Evolutionary conservation across 2,797 vertebrate species (phyloP), one percentile per base, ranked within the genome.

Genomic region (Chaenodraco wilsoni): DNA sequence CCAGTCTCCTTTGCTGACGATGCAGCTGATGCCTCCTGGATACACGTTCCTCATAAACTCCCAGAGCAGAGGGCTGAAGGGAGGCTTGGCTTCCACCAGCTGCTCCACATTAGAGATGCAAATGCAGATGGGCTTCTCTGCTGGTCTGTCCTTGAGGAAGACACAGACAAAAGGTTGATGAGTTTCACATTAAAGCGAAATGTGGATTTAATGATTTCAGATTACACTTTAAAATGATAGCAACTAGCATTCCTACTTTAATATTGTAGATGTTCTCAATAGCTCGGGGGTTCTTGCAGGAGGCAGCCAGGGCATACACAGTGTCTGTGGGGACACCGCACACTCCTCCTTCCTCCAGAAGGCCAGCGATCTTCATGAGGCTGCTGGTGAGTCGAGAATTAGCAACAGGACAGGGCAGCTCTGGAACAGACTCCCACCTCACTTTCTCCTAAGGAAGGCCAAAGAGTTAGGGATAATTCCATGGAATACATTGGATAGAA

Each of bases 11-110:
- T 97, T 97, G 65, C 84, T 93, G 74, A 97, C 94, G 2, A 97
- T 97, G 89, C 96, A 97, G 83, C 96, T 97, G 0, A 97, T 92
- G 41, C 96, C 96, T 61, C 96, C 96, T 1, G 96, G 96, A 80
- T 97, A 97, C 41, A 97, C 96, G 0, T 94, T 95, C 60, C 93
- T 96, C 96, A 97, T 97, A 63, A 97, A 97, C 72, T 96, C 95
- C 96, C 96, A 97, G 17, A 97, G 95, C 65, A 97, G 76, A 0
- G 96, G 95, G 82, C 95, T 97, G 91, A 97, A 96, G 15, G 96
- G 96, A 4, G 96, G 96, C 76, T 93, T 90, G n/a, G 95, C 91
- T 8, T 91, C 92, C 72, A 95, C 86, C 78, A 97, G 16, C 90
- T 97, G 96, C 45, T 96, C 95, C 75, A 97, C 87, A 68, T 91